A percentile compares a stretch with the other conserved stretches of the same genome.
These are phyloP conservation scores for Polypedilum pembai DNA, from an alignment of 1,140 invertebrate genomes.

Conservation along the genomic window DNA sequence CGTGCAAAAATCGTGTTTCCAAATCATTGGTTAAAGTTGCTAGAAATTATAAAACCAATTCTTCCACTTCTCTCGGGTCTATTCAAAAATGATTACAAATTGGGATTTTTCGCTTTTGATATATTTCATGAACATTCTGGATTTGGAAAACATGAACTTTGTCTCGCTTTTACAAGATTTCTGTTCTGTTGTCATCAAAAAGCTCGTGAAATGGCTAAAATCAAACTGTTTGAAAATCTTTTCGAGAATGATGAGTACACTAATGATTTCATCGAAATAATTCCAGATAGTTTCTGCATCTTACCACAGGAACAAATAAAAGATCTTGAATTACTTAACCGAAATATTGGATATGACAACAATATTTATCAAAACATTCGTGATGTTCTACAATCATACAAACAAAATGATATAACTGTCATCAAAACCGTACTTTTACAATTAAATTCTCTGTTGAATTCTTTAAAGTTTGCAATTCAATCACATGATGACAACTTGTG, in stretches of 20 bases:
- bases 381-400: neutral
- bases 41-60: neutral
- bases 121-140: constrained; percentile 15
- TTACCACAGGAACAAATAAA: neutral
- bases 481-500: neutral
- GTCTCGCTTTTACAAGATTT: neutral
- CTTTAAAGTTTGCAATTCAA: neutral
- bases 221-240: neutral
- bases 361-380: neutral
- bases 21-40: neutral
- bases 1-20: neutral
- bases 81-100: neutral
- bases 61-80: neutral
- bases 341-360: neutral
- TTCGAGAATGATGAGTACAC: neutral
- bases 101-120: neutral
- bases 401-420: neutral
- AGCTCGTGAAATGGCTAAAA: constrained; percentile 13
- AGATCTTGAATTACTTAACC: neutral
- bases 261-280: neutral
- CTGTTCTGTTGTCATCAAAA: neutral
- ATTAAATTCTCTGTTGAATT: neutral
- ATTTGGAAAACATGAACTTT: neutral
- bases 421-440: neutral
- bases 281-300: neutral